Evolutionary conservation across 2,113 vertebrate species (phyloP).

Genomic region (Zosterops borbonicus): DNA sequence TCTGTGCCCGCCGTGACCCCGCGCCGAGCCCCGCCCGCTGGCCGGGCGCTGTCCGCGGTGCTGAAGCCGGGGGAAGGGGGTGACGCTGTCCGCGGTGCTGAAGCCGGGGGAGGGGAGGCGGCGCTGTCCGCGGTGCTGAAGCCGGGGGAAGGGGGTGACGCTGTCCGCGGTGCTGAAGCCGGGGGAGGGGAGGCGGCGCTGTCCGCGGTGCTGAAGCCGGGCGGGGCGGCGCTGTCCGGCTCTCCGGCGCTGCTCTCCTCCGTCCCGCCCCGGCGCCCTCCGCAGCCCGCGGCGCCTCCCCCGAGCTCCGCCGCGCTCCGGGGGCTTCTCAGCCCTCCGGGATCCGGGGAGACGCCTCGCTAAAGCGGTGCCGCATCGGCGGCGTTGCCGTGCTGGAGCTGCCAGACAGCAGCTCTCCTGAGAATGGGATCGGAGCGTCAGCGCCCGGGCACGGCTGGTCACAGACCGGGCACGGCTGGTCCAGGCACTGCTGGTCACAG

Average conservation of each 20-base stretch:
- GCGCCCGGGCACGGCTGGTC: not conserved
- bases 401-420: not conserved
- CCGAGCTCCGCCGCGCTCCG: not conserved
- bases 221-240: not conserved
- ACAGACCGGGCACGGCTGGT: not conserved
- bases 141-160: not conserved
- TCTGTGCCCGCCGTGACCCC: not conserved
- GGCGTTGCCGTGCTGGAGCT: not conserved
- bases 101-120: not conserved
- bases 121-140: slow-evolving; percentile 35
- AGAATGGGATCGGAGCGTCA: not conserved
- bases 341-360: not conserved
- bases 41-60: not conserved
- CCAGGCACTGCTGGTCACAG: not conserved
- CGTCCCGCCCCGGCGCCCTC: no score
- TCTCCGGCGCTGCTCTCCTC: accelerated
- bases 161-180: slow-evolving; percentile 22
- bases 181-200: not conserved
- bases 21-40: not conserved
- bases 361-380: not conserved
- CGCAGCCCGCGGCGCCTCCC: no score
- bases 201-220: not conserved
- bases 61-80: not conserved
- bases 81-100: slow-evolving; percentile 25
- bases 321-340: no score